These are phyloP conservation scores for Phrynosoma platyrhinos DNA, from an alignment of 2,113 vertebrate species.

Conservation along the genomic window DNA sequence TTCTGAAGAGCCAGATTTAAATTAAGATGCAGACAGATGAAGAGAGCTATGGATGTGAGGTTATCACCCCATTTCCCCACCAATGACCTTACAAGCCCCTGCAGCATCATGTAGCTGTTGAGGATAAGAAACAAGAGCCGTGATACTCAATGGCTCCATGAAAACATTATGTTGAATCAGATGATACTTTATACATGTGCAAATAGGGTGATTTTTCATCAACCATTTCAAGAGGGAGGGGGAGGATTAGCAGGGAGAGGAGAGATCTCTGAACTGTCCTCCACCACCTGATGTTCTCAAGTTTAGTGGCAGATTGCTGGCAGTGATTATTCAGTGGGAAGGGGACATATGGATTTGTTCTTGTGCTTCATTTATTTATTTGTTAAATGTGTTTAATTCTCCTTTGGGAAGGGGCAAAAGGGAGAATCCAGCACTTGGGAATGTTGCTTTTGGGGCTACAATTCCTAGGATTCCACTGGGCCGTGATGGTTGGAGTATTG, in stretches of 20 bases:
- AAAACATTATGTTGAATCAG: background rate
- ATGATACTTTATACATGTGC: background rate
- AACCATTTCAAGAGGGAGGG: background rate
- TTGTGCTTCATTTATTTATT: background rate
- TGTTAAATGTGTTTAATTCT: background rate
- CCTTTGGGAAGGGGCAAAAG: background rate
- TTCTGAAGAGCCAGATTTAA: constrained; percentile 77
- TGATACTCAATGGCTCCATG: background rate
- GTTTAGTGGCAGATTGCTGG: background rate
- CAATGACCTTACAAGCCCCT: background rate
- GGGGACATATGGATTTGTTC: background rate
- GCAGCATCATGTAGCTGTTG: background rate
- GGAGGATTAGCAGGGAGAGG: background rate
- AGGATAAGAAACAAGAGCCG: background rate
- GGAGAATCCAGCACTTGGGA: no score
- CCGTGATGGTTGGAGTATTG: no score
- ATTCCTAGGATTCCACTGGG: no score
- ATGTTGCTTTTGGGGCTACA: no score
- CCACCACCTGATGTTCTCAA: background rate
- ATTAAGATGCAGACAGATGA: constrained; percentile 80
- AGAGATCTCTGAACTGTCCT: background rate
- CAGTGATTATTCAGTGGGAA: background rate
- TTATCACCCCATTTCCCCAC: constrained; percentile 76
- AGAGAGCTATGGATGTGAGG: constrained; percentile 78
- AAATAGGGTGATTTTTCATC: background rate